phyloP scores from a whole-genome alignment of 2,888 invertebrate genomes.

The Meiosimyza decipiens region DNA sequence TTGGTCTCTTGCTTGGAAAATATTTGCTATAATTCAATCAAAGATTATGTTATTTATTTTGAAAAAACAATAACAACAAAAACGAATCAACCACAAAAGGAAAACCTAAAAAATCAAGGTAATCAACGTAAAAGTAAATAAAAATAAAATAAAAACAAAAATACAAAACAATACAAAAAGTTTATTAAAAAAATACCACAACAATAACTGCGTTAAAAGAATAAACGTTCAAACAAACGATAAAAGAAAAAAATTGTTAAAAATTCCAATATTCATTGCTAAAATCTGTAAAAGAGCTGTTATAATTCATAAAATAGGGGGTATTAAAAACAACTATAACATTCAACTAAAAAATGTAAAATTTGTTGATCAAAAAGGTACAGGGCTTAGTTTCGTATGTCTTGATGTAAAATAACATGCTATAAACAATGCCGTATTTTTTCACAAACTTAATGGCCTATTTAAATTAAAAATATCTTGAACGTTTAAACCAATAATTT shows the following conservation, averaged over 20 bases:
- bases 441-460: not conserved
- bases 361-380: not conserved
- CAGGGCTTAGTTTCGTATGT: slow-evolving; percentile 3
- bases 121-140: slow-evolving; percentile 38
- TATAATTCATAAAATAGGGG: slow-evolving; percentile 15
- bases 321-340: not conserved
- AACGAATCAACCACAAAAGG: slow-evolving; percentile 25
- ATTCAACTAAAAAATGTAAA: slow-evolving; percentile 6
- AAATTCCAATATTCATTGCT: slow-evolving; percentile 32
- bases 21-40: slow-evolving; percentile 79
- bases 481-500: not conserved
- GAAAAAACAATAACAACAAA: slow-evolving; percentile 38
- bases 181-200: slow-evolving; percentile 13
- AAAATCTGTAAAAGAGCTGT: slow-evolving; percentile 29
- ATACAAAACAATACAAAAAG: slow-evolving; percentile 35
- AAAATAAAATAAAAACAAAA: slow-evolving; percentile 31
- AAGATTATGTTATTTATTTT: slow-evolving; percentile 46
- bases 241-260: slow-evolving; percentile 28
- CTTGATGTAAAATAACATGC: slow-evolving; percentile 2
- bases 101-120: slow-evolving; percentile 36
- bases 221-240: slow-evolving; percentile 33
- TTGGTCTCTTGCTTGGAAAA: slow-evolving; percentile 84
- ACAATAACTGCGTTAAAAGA: slow-evolving; percentile 32
- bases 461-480: not conserved
- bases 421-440: slow-evolving; percentile 2